Base-by-base conservation (phyloP, 2,888 invertebrate species). In the Drosophila phalerata region DNA sequence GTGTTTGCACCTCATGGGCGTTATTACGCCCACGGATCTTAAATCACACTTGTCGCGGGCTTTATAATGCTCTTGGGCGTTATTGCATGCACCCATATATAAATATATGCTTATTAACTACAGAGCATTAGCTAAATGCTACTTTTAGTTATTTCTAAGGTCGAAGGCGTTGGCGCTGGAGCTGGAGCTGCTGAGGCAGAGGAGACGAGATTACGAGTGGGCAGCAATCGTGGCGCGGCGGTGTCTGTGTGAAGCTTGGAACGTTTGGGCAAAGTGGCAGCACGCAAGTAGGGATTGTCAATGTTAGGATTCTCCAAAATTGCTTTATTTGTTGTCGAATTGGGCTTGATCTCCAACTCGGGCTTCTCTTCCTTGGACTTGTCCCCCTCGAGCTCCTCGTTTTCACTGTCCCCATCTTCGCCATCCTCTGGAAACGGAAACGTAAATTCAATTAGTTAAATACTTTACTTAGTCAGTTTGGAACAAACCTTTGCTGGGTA, bases 231-330 rank as follows among this genome's bases (percentile, higher is more conserved):
- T 0, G 76, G 11, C 0, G 69, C n/a, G 5, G 5, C 38, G 3
- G 15, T 1, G 3, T 74, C 69, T 0, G 40, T n/a, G 62, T 90
- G 84, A 10, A 67, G 56, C 69, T 91, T 92, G 13, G 86, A 70
- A 30, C 92, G 91, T 77, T 92, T 93, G 0, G 93, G 92, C 49
- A 93, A 61, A 4, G 92, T 92, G 0, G 93, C 93, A 2, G 93
- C 92, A 22, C 95, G 92, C 22, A 96, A 93, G 90, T 96, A 96
- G 0, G 96, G 96, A 93, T 96, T 96, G 91, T 96, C 96, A 76
- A 96, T 96, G 13, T 94, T 95, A 17, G 92, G 92, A 86, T 93
- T 92, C 37, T 92, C 92, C 17, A 92, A 68, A 60, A 92, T 92
- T 0, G 92, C 92, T 91, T 94, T 90, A 89, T 92, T 90, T 40